Percentiles rank a stretch among this genome's conserved stretches.
These are phyloP conservation scores for Pseudomugil gertrudae DNA, from an alignment of 2,797 vertebrate genomes.

Conservation along the genomic window DNA sequence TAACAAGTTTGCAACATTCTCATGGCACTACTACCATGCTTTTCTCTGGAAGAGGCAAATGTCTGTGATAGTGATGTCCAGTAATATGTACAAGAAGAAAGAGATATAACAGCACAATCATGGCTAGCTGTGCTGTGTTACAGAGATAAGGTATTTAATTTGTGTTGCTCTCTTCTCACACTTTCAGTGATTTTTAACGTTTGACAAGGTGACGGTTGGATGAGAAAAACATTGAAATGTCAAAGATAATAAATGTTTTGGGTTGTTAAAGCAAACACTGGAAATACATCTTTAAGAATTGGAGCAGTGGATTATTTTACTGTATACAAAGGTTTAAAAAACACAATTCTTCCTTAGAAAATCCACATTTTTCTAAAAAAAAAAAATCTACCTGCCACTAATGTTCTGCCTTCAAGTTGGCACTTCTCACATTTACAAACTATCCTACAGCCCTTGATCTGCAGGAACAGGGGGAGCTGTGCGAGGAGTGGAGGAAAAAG, in stretches of 20 bases:
- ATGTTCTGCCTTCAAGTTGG: neutral
- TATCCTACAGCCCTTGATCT: conserved; percentile 17
- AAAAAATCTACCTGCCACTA: neutral
- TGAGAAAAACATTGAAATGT: neutral
- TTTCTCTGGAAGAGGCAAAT: neutral
- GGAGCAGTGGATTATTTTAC: neutral
- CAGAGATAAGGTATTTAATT: too few species aligned
- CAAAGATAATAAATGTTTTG: neutral
- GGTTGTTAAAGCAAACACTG: neutral
- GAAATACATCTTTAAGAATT: neutral
- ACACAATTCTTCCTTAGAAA: neutral
- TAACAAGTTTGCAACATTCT: conserved; percentile 22
- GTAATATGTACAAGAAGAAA: neutral
- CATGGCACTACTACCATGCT: conserved; percentile 7
- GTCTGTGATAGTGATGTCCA: neutral
- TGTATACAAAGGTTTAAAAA: neutral
- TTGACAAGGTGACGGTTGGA: neutral
- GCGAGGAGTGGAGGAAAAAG: conserved; percentile 30
- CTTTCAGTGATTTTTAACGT: neutral
- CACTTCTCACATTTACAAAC: conserved; percentile 31
- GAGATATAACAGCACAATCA: neutral
- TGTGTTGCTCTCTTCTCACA: neutral
- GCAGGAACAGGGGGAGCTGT: conserved; percentile 27
- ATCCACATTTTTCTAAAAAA: neutral
- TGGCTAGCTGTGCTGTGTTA: neutral